phyloP scores from a whole-genome alignment of 2,797 vertebrate species.

The Rhinella marina region DNA sequence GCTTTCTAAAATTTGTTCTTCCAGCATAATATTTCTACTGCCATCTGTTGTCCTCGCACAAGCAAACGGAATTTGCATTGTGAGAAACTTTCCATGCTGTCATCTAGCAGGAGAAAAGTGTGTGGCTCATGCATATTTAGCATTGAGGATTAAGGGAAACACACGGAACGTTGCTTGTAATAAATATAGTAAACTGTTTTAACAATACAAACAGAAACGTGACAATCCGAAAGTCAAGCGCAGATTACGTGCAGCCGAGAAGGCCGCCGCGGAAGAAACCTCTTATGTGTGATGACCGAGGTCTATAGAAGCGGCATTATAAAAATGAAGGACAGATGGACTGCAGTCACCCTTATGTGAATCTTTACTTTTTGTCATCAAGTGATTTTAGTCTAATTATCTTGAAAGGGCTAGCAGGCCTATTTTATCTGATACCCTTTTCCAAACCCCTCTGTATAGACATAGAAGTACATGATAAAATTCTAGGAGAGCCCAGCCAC shows the following conservation, averaged over 20 bases:
- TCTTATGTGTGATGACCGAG: background rate
- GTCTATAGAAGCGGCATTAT: background rate
- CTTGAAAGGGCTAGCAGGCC: too few species aligned
- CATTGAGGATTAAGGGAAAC: conserved; percentile 54
- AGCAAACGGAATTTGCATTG: conserved; percentile 58
- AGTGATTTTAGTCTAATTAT: background rate
- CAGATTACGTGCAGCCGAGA: background rate
- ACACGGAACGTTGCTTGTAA: conserved; percentile 48
- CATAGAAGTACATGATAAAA: too few species aligned
- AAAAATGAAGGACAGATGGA: background rate
- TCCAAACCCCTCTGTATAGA: too few species aligned
- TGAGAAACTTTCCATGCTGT: conserved; percentile 61
- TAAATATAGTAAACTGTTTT: conserved; percentile 54
- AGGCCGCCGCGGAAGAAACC: background rate
- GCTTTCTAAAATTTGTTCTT: conserved; percentile 62
- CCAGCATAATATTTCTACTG: conserved; percentile 60
- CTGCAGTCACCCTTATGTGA: too few species aligned
- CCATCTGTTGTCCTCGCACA: conserved; percentile 59
- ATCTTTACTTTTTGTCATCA: background rate
- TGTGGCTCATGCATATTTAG: conserved; percentile 60
- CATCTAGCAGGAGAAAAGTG: conserved; percentile 48
- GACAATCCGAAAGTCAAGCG: conserved; percentile 40
- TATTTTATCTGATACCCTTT: too few species aligned
- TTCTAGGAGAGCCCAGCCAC: too few species aligned
- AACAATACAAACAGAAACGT: conserved; percentile 52